These are phyloP conservation scores for Melieria crassipennis DNA, from an alignment of 2,888 invertebrate genomes.

Conservation along the genomic window DNA sequence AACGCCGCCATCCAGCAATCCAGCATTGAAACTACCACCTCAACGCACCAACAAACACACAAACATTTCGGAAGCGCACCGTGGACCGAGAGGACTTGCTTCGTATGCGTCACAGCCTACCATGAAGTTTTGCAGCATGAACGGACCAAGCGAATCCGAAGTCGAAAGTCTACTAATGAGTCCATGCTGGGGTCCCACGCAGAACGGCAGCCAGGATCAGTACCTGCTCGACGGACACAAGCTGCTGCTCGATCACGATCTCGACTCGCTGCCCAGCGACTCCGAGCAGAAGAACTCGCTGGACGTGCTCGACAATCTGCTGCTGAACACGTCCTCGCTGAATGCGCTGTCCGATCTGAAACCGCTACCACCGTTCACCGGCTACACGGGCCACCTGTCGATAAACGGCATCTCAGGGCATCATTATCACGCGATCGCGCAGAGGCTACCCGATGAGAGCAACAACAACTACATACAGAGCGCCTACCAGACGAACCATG, in stretches of 20 bases:
- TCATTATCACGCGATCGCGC: constrained; percentile 87
- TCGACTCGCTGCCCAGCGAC: constrained; percentile 67
- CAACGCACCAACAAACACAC: not conserved
- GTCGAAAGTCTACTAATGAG: constrained; percentile 79
- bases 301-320: constrained; percentile 78
- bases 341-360: constrained; percentile 81
- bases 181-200: constrained; percentile 74
- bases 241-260: constrained; percentile 70
- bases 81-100: constrained; percentile 15
- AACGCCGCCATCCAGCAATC: not conserved
- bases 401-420: constrained; percentile 90
- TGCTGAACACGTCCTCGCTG: constrained; percentile 69
- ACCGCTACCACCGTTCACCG: constrained; percentile 86
- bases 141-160: constrained; percentile 68
- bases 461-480: constrained; percentile 77
- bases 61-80: not conserved
- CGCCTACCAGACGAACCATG: constrained; percentile 65
- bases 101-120: constrained; percentile 51
- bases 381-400: constrained; percentile 85
- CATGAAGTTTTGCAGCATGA: constrained; percentile 72
- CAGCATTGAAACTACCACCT: not conserved
- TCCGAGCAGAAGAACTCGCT: constrained; percentile 67
- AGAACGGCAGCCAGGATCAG: constrained; percentile 67
- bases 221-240: constrained; percentile 70
- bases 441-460: constrained; percentile 78